Evolutionary conservation across 2,888 invertebrate species (phyloP).

Genomic region (Lepidocyrtoides sp.): DNA sequence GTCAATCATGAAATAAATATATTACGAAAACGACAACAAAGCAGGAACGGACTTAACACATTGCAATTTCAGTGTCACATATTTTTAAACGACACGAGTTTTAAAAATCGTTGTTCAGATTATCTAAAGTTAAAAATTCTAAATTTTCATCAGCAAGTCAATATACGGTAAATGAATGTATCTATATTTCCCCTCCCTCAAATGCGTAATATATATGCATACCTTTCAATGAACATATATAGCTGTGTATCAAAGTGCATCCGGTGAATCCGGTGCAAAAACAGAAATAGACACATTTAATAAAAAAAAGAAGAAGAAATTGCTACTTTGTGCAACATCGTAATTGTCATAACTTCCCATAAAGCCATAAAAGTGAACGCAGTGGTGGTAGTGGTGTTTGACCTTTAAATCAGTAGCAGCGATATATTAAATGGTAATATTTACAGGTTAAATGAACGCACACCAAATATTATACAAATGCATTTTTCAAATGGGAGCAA

Average conservation of each 20-base stretch:
- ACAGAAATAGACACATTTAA: background rate
- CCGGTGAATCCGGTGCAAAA: background rate
- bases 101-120: no score
- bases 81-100: no score
- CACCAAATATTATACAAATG: background rate
- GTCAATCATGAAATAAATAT: no score
- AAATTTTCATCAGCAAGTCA: no score
- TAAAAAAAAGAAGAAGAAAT: background rate
- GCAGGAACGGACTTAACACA: no score
- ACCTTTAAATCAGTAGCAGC: background rate
- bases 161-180: no score
- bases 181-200: background rate
- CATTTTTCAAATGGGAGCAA: constrained; percentile 9
- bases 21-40: no score
- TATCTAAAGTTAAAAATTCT: no score
- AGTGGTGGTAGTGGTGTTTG: background rate
- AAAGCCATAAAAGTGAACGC: background rate
- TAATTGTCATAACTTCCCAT: background rate
- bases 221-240: background rate
- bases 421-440: background rate
- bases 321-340: background rate
- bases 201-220: background rate
- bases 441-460: background rate
- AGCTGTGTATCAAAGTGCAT: constrained; percentile 20
- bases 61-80: no score